A percentile compares a stretch with the other conserved stretches of the same genome.
Conservation (phyloP, 2,113 vertebrate species). For the Sinocyclocheilus rhinocerous region DNA sequence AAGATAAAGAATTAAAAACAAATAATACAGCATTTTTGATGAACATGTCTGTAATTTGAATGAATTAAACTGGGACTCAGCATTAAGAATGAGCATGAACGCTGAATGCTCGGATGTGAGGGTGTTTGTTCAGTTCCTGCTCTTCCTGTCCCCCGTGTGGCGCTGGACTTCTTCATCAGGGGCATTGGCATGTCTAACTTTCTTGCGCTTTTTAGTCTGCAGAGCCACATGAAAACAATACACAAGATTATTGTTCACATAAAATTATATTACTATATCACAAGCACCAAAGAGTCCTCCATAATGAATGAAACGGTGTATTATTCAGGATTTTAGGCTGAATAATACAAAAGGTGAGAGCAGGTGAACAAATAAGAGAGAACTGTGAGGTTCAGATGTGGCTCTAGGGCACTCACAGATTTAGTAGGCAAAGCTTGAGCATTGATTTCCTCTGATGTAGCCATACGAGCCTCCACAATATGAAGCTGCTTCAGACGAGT, state of each 20-base stretch:
- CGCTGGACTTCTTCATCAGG: background rate
- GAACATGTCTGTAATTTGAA: background rate
- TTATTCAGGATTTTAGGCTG: background rate
- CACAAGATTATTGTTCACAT: background rate
- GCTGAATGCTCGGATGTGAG: background rate
- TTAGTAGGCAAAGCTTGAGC: background rate
- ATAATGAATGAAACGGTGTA: too few relatives aligned
- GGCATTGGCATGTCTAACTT: background rate
- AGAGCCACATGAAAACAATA: slow-evolving; percentile 5
- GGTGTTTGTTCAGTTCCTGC: background rate
- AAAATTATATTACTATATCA: background rate
- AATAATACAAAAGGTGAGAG: background rate
- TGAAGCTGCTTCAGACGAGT: slow-evolving; percentile 43
- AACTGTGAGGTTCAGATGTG: background rate
- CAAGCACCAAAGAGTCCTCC: too few relatives aligned
- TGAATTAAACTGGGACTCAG: background rate
- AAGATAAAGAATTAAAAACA: background rate
- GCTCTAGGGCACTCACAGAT: background rate
- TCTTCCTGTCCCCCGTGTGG: slow-evolving; percentile 26
- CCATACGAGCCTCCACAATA: slow-evolving; percentile 39
- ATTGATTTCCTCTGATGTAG: background rate
- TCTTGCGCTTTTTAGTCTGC: slow-evolving; percentile 13
- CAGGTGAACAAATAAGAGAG: background rate
- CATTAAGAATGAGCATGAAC: background rate
- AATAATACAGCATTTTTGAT: background rate